These are phyloP conservation scores for Mystacornis crossleyi DNA, from an alignment of 2,113 vertebrate species.

Conservation along the genomic window DNA sequence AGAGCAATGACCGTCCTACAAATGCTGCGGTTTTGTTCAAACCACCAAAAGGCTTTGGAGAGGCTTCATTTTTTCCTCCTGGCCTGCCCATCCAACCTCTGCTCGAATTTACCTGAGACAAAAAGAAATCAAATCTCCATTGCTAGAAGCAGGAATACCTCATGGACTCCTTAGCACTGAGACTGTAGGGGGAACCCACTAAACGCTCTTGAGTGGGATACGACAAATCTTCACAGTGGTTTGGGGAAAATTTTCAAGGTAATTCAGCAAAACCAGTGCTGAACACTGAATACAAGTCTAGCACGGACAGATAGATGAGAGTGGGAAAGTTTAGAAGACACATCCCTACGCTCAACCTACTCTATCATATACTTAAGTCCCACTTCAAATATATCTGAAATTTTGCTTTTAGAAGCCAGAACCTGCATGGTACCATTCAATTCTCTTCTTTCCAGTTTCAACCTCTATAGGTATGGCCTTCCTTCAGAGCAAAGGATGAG, in stretches of 20 bases:
- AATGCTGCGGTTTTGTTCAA: rapidly evolving
- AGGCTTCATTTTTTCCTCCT: background rate
- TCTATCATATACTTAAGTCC: background rate
- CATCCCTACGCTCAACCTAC: background rate
- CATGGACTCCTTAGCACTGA: background rate
- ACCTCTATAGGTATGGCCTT: background rate
- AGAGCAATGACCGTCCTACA: background rate
- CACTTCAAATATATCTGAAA: background rate
- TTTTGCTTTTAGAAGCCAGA: background rate
- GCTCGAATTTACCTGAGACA: background rate
- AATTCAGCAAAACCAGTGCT: background rate
- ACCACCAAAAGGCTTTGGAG: background rate
- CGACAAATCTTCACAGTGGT: background rate
- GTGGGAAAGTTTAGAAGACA: background rate
- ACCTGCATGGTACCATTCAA: background rate
- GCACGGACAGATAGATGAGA: background rate
- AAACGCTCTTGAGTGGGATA: background rate
- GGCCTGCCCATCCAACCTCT: background rate
- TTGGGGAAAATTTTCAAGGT: background rate
- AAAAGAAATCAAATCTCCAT: background rate
- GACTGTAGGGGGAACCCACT: background rate
- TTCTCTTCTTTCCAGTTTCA: background rate
- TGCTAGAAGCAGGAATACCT: background rate
- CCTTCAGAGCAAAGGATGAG: background rate
- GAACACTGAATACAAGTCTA: background rate